Evolutionary conservation across 2,888 invertebrate genomes (phyloP).

Genomic region (Lasioglossum morio): DNA sequence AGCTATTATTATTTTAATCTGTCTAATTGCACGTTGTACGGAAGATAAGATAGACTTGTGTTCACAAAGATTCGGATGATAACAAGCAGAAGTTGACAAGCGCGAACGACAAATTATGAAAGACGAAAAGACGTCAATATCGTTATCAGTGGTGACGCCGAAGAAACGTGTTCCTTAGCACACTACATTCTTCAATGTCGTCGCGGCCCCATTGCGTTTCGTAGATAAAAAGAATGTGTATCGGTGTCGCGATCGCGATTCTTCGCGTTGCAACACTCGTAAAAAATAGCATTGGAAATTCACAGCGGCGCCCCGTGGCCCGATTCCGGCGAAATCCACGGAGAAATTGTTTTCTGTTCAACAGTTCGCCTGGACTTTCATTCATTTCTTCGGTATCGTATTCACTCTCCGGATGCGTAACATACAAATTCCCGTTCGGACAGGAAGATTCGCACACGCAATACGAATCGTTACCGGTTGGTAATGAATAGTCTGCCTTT

Average conservation of each 20-base stretch:
- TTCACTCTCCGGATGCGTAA: constrained; percentile 28
- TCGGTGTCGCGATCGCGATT: constrained; percentile 30
- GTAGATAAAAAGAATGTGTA: constrained; percentile 31
- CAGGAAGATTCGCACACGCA: constrained; percentile 33
- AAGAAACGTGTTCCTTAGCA: background rate
- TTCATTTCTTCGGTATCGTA: constrained; percentile 36
- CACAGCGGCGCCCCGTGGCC: constrained; percentile 52
- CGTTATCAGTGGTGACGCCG: constrained; percentile 29
- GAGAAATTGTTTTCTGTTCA: constrained; percentile 51
- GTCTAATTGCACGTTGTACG: background rate
- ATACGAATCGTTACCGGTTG: constrained; percentile 35
- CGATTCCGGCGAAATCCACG: constrained; percentile 63
- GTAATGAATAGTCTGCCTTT: constrained; percentile 44
- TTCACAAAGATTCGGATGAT: too few species aligned
- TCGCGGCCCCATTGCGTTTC: constrained; percentile 15
- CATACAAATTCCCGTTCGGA: constrained; percentile 5
- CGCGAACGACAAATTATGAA: background rate
- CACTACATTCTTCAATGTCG: background rate
- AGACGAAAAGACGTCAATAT: constrained; percentile 4
- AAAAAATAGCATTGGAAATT: constrained; percentile 56
- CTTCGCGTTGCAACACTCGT: constrained; percentile 7
- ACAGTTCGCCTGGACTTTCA: constrained; percentile 44
- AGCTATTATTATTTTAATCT: too few species aligned
- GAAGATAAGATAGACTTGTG: background rate
- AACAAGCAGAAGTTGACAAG: background rate